Base-by-base conservation (phyloP, 2,888 invertebrate species). In the Lagria hirta region DNA sequence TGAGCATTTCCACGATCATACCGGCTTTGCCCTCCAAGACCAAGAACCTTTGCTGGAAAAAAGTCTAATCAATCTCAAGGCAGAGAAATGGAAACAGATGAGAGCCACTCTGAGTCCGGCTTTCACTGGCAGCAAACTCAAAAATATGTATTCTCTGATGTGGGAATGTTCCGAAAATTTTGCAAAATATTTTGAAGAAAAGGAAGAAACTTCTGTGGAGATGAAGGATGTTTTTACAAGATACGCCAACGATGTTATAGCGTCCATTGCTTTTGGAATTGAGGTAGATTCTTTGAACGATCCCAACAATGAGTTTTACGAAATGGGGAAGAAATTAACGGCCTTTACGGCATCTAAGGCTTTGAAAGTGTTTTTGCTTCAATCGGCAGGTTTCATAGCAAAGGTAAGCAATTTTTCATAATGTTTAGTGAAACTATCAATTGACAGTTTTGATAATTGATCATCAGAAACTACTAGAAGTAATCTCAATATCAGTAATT, bases 251-350 rank as follows among this genome's bases (percentile, higher is more conserved):
- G 77, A 78, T 52, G 74, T 77, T 1, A 77, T 78, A 40, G 78
- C 76, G 0, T 70, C 74, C 0, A 70, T 73, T 14, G 77, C 75
- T 2, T 78, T 77, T 50, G 78, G 78, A 0, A 54, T 78, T 2
- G 71, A 75, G 48, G 73, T 78, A 1, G 72, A 81, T 53, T 81
- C 81, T 0, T 67, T 76, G n/a, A 60, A 62, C 3, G 70, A 80
- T 0, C 68, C 64, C 3, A 57, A 77, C 0, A 79, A 80, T 50
- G 61, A 73, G 11, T 81, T 82, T 58, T 80, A 74, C 49, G 28
- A 52, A 16, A 73, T 72, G 67, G 78, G 78, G 12, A 75, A 73
- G 40, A 62, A 61, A 5, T 58, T 72, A 4, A 73, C 76, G 4
- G 28, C 46, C 20, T 37, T 48, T 21, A 23, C 21, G 5, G 41